These are phyloP conservation scores for Drosophila pachea DNA, from an alignment of 1,140 invertebrate species.

Conservation along the genomic window DNA sequence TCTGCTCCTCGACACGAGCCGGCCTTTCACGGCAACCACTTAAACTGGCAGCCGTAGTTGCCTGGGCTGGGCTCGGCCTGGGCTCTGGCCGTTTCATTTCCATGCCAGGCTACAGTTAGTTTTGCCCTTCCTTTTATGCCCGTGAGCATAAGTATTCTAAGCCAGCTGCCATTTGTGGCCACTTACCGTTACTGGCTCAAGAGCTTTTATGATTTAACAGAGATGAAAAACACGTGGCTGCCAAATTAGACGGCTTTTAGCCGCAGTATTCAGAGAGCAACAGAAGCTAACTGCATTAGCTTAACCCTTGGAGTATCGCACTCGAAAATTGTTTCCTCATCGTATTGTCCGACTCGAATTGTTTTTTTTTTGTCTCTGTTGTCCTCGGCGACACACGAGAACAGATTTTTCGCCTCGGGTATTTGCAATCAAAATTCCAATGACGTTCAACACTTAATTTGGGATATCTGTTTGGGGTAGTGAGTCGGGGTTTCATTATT, in stretches of 20 bases:
- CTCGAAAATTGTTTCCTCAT: neutral
- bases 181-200: constrained; percentile 20
- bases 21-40: neutral
- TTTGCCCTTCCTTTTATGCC: constrained; percentile 25
- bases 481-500: constrained; percentile 25
- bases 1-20: constrained; percentile 2
- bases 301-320: neutral
- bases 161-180: constrained; percentile 35
- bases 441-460: constrained; percentile 60
- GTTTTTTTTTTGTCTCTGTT: constrained; percentile 11
- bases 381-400: constrained; percentile 9
- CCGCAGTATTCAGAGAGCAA: neutral
- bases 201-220: constrained; percentile 29
- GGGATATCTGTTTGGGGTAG: neutral
- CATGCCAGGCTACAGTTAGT: constrained; percentile 48
- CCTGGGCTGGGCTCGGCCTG: constrained; percentile 4
- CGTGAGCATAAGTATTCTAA: constrained; percentile 25
- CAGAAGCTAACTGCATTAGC: neutral
- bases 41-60: too few species aligned
- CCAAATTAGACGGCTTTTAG: constrained; percentile 27
- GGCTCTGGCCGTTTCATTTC: constrained; percentile 38
- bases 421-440: constrained; percentile 70
- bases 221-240: constrained; percentile 40
- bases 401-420: constrained; percentile 24
- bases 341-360: constrained; percentile 3